Percentiles rank a stretch among this genome's conserved stretches.
Conservation (phyloP, 2,113 vertebrate species). For the Paratilapia polleni region DNA sequence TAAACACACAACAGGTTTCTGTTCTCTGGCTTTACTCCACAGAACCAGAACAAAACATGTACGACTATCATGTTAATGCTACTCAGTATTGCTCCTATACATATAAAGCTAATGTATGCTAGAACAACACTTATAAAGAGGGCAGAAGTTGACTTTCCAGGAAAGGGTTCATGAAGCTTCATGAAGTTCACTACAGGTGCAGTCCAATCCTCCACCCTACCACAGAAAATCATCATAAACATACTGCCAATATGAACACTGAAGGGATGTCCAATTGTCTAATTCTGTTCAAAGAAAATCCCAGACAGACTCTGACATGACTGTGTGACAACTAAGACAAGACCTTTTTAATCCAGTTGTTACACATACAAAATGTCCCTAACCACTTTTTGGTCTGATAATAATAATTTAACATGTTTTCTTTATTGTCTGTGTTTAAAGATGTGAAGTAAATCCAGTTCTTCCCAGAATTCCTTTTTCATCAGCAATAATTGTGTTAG, state of each 20-base stretch:
- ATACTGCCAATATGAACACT: neutral
- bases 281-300: neutral
- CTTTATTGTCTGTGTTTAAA: neutral
- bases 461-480: neutral
- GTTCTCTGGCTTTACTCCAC: conserved; percentile 10
- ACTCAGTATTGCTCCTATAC: neutral
- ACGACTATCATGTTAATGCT: neutral
- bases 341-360: neutral
- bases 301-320: neutral
- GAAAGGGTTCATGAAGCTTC: neutral
- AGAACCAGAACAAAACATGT: neutral
- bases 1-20: conserved; percentile 2
- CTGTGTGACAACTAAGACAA: neutral
- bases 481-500: neutral
- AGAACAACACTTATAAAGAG: neutral
- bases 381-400: neutral
- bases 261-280: neutral
- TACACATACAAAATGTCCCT: neutral
- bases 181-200: neutral
- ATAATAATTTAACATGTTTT: neutral
- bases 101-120: neutral
- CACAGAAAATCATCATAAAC: neutral
- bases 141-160: neutral
- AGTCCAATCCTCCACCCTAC: neutral
- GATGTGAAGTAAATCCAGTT: neutral